Conservation (phyloP, 2,888 invertebrate genomes). For the Pseudanteris insignis region DNA sequence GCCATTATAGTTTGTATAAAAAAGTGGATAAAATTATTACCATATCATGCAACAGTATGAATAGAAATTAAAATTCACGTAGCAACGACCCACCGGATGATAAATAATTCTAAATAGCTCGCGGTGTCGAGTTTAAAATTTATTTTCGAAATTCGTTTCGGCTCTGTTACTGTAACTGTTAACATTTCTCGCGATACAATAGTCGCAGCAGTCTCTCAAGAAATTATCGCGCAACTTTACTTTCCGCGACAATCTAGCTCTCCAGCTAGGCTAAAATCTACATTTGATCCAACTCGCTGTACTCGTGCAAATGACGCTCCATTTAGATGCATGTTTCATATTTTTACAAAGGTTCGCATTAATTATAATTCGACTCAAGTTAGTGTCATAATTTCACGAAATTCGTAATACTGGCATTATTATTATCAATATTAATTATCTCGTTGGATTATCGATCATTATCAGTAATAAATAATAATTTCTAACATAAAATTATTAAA, state of each 20-base stretch:
- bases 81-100: slow-evolving; percentile 4
- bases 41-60: neutral
- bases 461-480: no score
- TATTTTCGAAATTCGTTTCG: slow-evolving; percentile 34
- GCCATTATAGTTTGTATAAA: no score
- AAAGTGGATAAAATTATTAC: neutral
- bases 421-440: no score
- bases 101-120: slow-evolving; percentile 19
- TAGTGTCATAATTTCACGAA: slow-evolving; percentile 19
- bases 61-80: slow-evolving; percentile 8
- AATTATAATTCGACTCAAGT: slow-evolving; percentile 27
- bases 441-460: no score
- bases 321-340: slow-evolving; percentile 31
- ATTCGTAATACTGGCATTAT: slow-evolving; percentile 19
- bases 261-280: slow-evolving; percentile 34
- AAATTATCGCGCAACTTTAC: slow-evolving; percentile 42
- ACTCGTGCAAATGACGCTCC: slow-evolving; percentile 21
- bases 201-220: slow-evolving; percentile 38
- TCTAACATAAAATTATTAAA: no score
- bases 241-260: slow-evolving; percentile 32
- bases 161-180: slow-evolving; percentile 30
- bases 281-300: slow-evolving; percentile 39
- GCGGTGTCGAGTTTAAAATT: slow-evolving; percentile 17
- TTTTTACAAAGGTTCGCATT: slow-evolving; percentile 36
- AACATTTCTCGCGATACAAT: slow-evolving; percentile 28